phyloP scores from a whole-genome alignment of 2,888 invertebrate species.

The Xylocampa areola region DNA sequence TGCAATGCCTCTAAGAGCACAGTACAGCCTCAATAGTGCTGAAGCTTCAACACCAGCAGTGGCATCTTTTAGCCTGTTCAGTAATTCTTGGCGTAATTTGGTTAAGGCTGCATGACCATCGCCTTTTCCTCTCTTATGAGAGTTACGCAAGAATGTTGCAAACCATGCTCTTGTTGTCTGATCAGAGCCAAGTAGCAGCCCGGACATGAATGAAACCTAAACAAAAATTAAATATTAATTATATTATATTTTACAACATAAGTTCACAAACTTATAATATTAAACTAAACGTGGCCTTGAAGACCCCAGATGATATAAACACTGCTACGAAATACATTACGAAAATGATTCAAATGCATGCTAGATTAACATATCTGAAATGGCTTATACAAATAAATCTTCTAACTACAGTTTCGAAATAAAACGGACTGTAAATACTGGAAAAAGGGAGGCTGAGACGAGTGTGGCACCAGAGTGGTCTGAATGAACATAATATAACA shows the following conservation, averaged over 20 bases:
- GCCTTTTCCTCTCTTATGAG: slow-evolving; percentile 94
- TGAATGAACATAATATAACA: background rate
- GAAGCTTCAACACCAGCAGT: slow-evolving; percentile 95
- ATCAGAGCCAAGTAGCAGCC: slow-evolving; percentile 96
- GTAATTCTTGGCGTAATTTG: slow-evolving; percentile 94
- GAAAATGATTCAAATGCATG: no score
- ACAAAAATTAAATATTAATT: no score
- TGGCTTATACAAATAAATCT: no score
- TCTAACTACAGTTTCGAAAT: no score
- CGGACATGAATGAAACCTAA: slow-evolving; percentile 95
- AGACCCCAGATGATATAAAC: no score
- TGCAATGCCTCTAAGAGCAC: slow-evolving; percentile 97
- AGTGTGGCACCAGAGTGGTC: no score
- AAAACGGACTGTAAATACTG: no score
- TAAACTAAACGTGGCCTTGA: no score
- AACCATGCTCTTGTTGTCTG: slow-evolving; percentile 97
- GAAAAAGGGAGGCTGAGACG: no score
- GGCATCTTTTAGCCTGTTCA: slow-evolving; percentile 92
- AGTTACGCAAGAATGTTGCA: slow-evolving; percentile 96
- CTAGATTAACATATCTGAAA: no score
- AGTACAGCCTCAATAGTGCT: slow-evolving; percentile 96
- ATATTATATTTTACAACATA: background rate
- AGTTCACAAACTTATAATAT: no score
- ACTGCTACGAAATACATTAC: no score
- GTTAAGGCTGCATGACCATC: slow-evolving; percentile 92